Conservation (phyloP, 2,888 invertebrate species). For the Drosophila ochracea region DNA sequence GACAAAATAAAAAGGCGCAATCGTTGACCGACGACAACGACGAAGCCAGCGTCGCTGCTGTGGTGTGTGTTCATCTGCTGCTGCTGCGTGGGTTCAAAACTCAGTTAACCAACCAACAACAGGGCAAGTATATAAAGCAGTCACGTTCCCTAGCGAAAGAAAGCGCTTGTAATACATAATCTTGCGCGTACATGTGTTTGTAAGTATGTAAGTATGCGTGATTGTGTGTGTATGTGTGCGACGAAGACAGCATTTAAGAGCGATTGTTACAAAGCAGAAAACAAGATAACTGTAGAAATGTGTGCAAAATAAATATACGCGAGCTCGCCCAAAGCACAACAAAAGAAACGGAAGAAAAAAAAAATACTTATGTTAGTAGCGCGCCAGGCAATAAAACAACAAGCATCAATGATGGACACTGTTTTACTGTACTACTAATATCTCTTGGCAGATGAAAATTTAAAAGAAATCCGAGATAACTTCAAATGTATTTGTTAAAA, state of each 20-base stretch:
- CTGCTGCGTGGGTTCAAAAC: slow-evolving; percentile 72
- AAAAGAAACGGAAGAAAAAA: slow-evolving; percentile 42
- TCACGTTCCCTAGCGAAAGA: slow-evolving; percentile 72
- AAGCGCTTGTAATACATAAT: slow-evolving; percentile 60
- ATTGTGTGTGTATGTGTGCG: slow-evolving; percentile 17
- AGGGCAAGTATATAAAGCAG: slow-evolving; percentile 64
- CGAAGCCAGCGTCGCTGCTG: slow-evolving; percentile 45
- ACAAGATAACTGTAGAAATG: slow-evolving; percentile 63
- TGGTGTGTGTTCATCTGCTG: slow-evolving; percentile 32
- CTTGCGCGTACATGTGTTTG: slow-evolving; percentile 6
- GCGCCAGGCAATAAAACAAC: slow-evolving; percentile 18
- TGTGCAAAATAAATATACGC: slow-evolving; percentile 69
- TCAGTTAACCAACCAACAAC: slow-evolving; percentile 67
- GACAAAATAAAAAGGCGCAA: slow-evolving; percentile 61
- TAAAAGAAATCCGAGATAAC: not conserved
- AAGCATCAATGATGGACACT: slow-evolving; percentile 7
- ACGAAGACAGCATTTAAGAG: slow-evolving; percentile 54
- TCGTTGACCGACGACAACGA: slow-evolving; percentile 36
- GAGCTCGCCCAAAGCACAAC: slow-evolving; percentile 53
- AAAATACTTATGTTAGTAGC: slow-evolving; percentile 30
- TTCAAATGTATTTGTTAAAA: not conserved
- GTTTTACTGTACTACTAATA: not conserved
- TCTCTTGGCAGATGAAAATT: not conserved
- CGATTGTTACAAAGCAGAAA: slow-evolving; percentile 72
- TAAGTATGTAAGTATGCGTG: slow-evolving; percentile 12